Base-by-base conservation (phyloP, 2,797 vertebrate species). In the Muscicapa comitata region DNA sequence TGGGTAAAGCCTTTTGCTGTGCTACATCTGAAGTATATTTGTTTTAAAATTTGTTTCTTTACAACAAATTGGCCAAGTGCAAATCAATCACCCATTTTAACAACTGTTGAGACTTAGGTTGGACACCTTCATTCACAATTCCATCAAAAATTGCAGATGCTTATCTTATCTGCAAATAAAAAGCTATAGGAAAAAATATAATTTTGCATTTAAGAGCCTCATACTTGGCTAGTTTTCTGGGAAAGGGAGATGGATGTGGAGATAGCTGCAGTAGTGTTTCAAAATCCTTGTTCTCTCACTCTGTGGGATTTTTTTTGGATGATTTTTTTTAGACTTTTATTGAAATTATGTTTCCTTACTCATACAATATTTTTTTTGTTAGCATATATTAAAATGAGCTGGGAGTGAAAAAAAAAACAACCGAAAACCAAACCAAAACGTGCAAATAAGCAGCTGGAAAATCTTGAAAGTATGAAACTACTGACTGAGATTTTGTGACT, bases 161-260 rank as follows among this genome's bases (percentile, higher is more conserved):
- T 66, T 80, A 18, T 70, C 47, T 87, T 67, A 72, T n/a, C 55
- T 79, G 45, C 35, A 79, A 76, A 91, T 76, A 79, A 79, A 90
- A 93, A 67, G 1, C 15, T 42, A 9, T 17, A 73, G 9, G 20
- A 51, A 55, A 71, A 81, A 59, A 26, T 31, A 65, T 3, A 0
- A 65, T 70, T 89, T 87, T 91, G 18, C 25, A 53, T 84, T 66
- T 79, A 79, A 70, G 43, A 73, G 2, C 16, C 14, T 87, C 25
- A 48, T 45, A 50, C 31, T 90, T 78, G 43, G 10, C 28, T 77
- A 16, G 1, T 70, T 92, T 85, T 91, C 63, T 37, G 66, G 26
- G 53, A 75, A 74, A 59, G 31, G 13, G 29, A 86, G 40, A 48
- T 19, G 61, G 26, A 35, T 65, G 13, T 73, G 35, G n/a, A 57